A percentile compares a stretch with the other conserved stretches of the same genome.
These are phyloP conservation scores for Diachasmimorpha longicaudata DNA, from an alignment of 1,140 invertebrate species.

Conservation along the genomic window DNA sequence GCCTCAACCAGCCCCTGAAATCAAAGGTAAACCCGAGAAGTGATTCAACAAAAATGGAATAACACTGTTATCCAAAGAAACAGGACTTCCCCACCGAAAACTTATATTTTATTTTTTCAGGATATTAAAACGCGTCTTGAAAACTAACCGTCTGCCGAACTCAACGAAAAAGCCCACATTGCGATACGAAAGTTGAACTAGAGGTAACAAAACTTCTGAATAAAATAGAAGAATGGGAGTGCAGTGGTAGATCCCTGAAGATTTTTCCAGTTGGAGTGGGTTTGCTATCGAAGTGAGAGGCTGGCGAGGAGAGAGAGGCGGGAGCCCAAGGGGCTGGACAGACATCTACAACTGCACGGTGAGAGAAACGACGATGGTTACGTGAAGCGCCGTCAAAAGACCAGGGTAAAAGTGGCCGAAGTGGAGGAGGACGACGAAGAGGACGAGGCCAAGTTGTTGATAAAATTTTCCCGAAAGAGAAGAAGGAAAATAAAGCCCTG, in stretches of 20 bases:
- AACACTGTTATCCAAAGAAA: background rate
- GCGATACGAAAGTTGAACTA: background rate
- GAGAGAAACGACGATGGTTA: slow-evolving; percentile 28
- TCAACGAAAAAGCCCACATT: no score
- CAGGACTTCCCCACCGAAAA: background rate
- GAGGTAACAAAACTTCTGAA: background rate
- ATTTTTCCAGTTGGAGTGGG: background rate
- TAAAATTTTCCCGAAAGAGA: background rate
- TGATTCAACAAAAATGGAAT: no score
- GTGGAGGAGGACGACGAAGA: slow-evolving; percentile 20
- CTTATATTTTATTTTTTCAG: background rate
- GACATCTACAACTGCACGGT: slow-evolving; percentile 1
- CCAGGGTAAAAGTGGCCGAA: slow-evolving; percentile 9
- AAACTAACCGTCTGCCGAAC: no score
- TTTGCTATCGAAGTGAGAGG: background rate
- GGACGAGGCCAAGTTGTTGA: slow-evolving; percentile 1
- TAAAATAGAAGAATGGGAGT: background rate
- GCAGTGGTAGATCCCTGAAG: background rate
- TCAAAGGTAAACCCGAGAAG: no score
- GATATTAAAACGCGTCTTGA: background rate
- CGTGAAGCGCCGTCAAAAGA: slow-evolving; percentile 20
- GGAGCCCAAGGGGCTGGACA: slow-evolving; percentile 21
- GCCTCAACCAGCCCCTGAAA: no score
- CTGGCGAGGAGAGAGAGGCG: slow-evolving; percentile 13
- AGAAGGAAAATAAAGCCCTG: slow-evolving; percentile 12